Base-by-base conservation (phyloP, 2,797 vertebrate genomes). In the Syngnathus rostellatus region DNA sequence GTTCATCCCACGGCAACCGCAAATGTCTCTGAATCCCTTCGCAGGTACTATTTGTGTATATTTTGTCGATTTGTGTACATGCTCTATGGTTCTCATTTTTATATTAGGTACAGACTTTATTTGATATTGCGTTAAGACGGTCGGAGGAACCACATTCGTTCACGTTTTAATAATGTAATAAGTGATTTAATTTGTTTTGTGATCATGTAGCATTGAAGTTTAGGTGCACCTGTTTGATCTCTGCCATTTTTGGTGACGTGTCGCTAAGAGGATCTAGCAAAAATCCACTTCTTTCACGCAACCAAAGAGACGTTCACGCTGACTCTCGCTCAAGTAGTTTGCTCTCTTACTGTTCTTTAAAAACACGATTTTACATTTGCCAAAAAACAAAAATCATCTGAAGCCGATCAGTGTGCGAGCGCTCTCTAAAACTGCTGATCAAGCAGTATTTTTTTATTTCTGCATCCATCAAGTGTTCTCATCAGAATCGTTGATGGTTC, bases 51-150 rank as follows among this genome's bases (percentile, higher is more conserved):
- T 5, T 1, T 58, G 31, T 81, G 72, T 76, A 78, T 74, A 68
- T 68, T 80, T 62, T 91, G 80, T 87, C 83, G 82, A 81, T 81
- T 76, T 37, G 68, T 90, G 86, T 90, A 87, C 72, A 89, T 86
- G 19, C 17, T 7, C 57, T 62, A 12, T 40, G 8, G 12, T 43
- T n/a, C 43, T 45, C 9, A 61, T 45, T 25, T 14, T 62, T 62
- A 62, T 21, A 45, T 45, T 14, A 62, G 41, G 40, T 17, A 45
- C 41, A 14, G n/a, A 14, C 11, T 58, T 23, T 45, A 25, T 62
- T 6, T 21, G 19, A 3, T 14, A 25, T 16, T 25, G 6, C 12
- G 21, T 40, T 3, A 61, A 43, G 40, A 23, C 39, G 8, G 57
- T 73, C 62, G 59, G 25, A 58, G 0, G 17, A 23, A 12, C 3